phyloP scores from a whole-genome alignment of 1,140 invertebrate species.

The Brachionus plicatilis region DNA sequence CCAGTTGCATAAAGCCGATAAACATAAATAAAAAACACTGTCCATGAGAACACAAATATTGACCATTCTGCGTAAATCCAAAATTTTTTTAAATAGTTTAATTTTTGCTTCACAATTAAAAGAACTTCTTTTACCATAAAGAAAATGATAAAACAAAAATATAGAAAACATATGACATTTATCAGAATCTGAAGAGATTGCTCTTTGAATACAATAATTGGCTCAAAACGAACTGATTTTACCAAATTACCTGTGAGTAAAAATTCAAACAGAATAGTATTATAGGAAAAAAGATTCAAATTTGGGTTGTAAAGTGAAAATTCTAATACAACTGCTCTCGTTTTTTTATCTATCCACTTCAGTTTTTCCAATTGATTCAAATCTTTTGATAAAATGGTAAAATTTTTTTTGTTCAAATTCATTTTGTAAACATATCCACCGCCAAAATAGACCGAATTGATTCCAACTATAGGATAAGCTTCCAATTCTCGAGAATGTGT shows the following conservation, averaged over 20 bases:
- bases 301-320: not conserved
- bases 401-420: conserved; percentile 44
- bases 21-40: not conserved
- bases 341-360: not conserved
- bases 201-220: not conserved
- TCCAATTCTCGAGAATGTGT: conserved; percentile 49
- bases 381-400: not conserved
- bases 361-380: not conserved
- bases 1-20: not conserved
- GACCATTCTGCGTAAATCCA: not conserved
- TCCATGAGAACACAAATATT: conserved; percentile 17
- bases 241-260: conserved; percentile 53
- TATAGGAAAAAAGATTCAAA: conserved; percentile 58
- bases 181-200: not conserved
- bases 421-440: conserved; percentile 61
- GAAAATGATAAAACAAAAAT: not conserved
- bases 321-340: not conserved
- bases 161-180: not conserved
- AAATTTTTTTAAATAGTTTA: not conserved
- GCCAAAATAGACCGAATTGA: conserved; percentile 58
- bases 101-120: not conserved
- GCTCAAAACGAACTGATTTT: not conserved
- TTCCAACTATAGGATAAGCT: conserved; percentile 57
- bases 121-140: conserved; percentile 11
- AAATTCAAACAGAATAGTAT: conserved; percentile 59